Evolutionary conservation across 1,140 invertebrate genomes (phyloP), one percentile per base, ranked within the genome.

Genomic region (Amphibalanus amphitrite): DNA sequence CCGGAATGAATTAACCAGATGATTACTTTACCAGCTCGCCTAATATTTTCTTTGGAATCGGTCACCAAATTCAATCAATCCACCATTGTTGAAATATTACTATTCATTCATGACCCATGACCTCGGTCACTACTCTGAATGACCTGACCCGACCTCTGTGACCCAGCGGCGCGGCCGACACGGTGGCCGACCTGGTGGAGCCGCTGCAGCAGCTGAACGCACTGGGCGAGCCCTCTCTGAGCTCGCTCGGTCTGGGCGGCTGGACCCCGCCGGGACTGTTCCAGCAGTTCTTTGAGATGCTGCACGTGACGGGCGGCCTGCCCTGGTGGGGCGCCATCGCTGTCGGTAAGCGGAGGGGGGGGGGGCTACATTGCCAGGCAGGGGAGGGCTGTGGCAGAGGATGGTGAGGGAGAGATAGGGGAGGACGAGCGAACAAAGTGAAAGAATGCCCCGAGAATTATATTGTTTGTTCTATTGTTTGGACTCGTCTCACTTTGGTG

Each of bases 251-350:
- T 13, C 81, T 97, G 13, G 91, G 87, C 26, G 85, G 88, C 15
- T 91, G 84, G 82, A 81, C 79, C 28, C 94, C 93, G 0, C 79
- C 88, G 20, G 93, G 94, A 4, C 77, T 93, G 0, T 79, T 93
- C 0, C 91, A 97, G 78, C 83, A 87, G 68, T 83, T 81, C 73
- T 81, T 97, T 75, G 93, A 98, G 80, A 88, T 81, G 75, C 67
- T 97, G 17, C 94, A 97, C 79, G 84, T 91, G 64, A 79, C 79
- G 0, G 78, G 83, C 25, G 88, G 87, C 76, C 69, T 97, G 25
- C 94, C 95, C 1, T 98, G 95, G 95, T 97, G 93, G 92, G 85
- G 79, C 28, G 79, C 89, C 23, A 97, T 98, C 77, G 81, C 86
- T 8, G 78, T 88, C 71, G 83, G 89, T 90, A 65, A 29, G 70